phyloP scores from a whole-genome alignment of 2,113 vertebrate species.

The Thunnus thynnus region DNA sequence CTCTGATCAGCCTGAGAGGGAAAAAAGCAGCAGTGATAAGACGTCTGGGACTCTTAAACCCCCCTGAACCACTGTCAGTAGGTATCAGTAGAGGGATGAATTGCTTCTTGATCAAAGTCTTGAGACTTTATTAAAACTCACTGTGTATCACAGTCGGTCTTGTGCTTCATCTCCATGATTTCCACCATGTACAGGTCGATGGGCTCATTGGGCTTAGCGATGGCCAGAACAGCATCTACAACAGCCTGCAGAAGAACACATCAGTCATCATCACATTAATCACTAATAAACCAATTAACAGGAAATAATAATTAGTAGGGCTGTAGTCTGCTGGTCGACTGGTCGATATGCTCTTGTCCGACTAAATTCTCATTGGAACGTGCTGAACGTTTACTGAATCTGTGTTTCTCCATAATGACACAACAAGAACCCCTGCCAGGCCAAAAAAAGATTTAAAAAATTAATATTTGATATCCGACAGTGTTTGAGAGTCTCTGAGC shows the following conservation, averaged over 20 bases:
- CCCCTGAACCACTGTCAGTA: no score
- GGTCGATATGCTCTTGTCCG: no score
- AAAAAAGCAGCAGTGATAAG: not conserved
- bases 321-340: no score
- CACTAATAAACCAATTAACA: not conserved
- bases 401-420: no score
- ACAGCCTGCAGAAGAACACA: slow-evolving; percentile 87
- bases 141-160: slow-evolving; percentile 96
- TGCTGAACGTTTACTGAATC: no score
- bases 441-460: no score
- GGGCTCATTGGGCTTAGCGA: slow-evolving; percentile 90
- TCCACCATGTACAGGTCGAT: slow-evolving; percentile 98
- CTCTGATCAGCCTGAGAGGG: slow-evolving; percentile 87
- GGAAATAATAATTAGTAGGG: not conserved
- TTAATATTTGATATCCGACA: no score
- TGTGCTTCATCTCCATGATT: slow-evolving; percentile 99
- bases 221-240: slow-evolving; percentile 93
- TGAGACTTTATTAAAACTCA: slow-evolving; percentile 77
- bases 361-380: no score
- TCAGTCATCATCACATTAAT: not conserved
- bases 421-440: no score
- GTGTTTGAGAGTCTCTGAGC: no score
- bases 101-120: not conserved
- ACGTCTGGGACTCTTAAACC: not conserved
- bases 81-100: not conserved